Conservation (phyloP, 1,140 invertebrate species). For the Acyrthosiphon pisum region DNA sequence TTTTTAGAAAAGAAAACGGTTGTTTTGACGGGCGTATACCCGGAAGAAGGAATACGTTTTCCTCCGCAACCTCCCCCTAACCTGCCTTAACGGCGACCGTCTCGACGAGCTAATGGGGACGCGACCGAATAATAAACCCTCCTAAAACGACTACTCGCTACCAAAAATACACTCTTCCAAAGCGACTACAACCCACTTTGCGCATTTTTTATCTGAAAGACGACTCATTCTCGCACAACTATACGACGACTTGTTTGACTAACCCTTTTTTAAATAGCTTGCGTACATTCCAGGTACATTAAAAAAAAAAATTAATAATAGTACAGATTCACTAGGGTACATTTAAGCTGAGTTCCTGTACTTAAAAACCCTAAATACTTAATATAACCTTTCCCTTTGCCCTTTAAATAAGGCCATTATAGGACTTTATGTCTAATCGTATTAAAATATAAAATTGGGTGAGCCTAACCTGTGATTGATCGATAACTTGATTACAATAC, state of each 20-base stretch:
- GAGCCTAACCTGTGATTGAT: not conserved
- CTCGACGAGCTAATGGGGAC: conserved; percentile 44
- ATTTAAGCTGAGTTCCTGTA: too few relatives aligned
- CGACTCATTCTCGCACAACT: not conserved
- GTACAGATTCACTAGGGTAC: too few relatives aligned
- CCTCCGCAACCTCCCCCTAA: conserved; percentile 35
- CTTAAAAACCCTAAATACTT: too few relatives aligned
- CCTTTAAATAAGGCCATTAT: not conserved
- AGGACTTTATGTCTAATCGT: not conserved
- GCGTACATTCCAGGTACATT: not conserved
- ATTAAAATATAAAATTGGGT: not conserved
- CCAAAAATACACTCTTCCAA: conserved; percentile 33
- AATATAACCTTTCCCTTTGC: accelerated
- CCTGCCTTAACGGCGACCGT: conserved; percentile 54
- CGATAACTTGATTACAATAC: not conserved
- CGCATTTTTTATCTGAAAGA: not conserved
- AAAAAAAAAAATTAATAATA: not conserved
- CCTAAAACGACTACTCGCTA: conserved; percentile 24
- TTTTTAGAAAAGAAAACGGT: not conserved
- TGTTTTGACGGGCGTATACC: conserved; percentile 2
- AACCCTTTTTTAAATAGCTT: not conserved
- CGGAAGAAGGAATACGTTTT: conserved; percentile 9
- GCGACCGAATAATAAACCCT: not conserved
- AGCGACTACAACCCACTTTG: not conserved
- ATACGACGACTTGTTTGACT: not conserved